Evolutionary conservation across 2,888 invertebrate genomes (phyloP).

Genomic region (Caenorhabditis afra): DNA sequence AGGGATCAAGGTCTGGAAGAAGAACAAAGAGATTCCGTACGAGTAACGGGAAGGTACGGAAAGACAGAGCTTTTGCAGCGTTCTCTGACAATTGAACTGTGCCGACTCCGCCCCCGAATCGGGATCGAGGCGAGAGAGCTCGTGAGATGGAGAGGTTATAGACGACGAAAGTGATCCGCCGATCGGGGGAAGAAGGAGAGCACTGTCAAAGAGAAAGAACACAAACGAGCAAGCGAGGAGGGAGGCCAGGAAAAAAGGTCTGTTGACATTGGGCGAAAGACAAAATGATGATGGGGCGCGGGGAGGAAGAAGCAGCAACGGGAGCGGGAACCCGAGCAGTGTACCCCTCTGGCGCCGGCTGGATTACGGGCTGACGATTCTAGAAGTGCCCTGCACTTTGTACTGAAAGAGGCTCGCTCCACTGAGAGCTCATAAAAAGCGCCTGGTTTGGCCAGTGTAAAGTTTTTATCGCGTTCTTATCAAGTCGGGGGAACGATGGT

Average conservation of each 20-base stretch:
- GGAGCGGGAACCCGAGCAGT: slow-evolving; percentile 41
- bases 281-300: slow-evolving; percentile 53
- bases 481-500: slow-evolving; percentile 39
- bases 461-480: slow-evolving; percentile 53
- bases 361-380: slow-evolving; percentile 16
- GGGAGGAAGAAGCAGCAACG: slow-evolving; percentile 14
- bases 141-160: slow-evolving; percentile 18
- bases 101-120: slow-evolving; percentile 43
- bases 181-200: slow-evolving; percentile 46
- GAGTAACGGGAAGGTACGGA: slow-evolving; percentile 15
- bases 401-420: slow-evolving; percentile 6
- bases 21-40: background rate
- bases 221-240: slow-evolving; percentile 46
- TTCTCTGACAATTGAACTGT: slow-evolving; percentile 48
- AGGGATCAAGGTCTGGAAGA: slow-evolving; percentile 3
- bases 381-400: no score
- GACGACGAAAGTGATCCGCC: slow-evolving; percentile 56
- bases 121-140: slow-evolving; percentile 22
- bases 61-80: slow-evolving; percentile 17
- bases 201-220: slow-evolving; percentile 60
- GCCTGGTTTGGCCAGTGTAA: slow-evolving; percentile 26
- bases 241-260: slow-evolving; percentile 41
- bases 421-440: slow-evolving; percentile 28
- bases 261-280: slow-evolving; percentile 57
- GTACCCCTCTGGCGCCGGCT: slow-evolving; percentile 52